Evolutionary conservation across 2,113 vertebrate genomes (phyloP).

Genomic region (Herpailurus yagouaroundi): DNA sequence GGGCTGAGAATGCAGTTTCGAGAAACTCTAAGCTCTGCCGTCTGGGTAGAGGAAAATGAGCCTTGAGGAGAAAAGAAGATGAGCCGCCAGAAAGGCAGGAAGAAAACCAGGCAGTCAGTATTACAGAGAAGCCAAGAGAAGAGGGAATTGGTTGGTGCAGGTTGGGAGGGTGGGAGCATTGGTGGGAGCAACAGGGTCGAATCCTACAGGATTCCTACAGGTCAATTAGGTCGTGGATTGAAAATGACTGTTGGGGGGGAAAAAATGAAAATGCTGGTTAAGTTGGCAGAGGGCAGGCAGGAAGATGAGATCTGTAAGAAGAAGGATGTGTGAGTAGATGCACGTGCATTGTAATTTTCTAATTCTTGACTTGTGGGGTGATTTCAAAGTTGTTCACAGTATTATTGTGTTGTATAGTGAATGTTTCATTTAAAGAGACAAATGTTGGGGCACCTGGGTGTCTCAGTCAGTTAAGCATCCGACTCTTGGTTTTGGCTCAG

Average conservation of each 20-base stretch:
- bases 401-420: constrained; percentile 26
- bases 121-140: neutral
- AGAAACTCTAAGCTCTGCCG: neutral
- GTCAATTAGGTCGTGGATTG: neutral
- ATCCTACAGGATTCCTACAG: neutral
- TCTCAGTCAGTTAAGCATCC: no score
- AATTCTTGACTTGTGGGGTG: neutral
- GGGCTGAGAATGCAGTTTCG: neutral
- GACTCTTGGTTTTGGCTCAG: no score
- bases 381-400: constrained; percentile 32
- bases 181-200: neutral
- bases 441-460: neutral
- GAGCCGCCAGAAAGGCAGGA: neutral
- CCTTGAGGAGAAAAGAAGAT: neutral
- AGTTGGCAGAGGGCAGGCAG: neutral
- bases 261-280: neutral
- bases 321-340: neutral
- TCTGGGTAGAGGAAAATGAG: neutral
- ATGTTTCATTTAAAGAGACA: neutral
- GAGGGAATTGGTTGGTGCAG: neutral
- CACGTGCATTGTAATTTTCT: neutral
- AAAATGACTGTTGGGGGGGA: neutral
- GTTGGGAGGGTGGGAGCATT: neutral
- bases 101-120: neutral
- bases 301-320: neutral